Conservation (phyloP, 2,113 vertebrate genomes). For the Rynchops niger region DNA sequence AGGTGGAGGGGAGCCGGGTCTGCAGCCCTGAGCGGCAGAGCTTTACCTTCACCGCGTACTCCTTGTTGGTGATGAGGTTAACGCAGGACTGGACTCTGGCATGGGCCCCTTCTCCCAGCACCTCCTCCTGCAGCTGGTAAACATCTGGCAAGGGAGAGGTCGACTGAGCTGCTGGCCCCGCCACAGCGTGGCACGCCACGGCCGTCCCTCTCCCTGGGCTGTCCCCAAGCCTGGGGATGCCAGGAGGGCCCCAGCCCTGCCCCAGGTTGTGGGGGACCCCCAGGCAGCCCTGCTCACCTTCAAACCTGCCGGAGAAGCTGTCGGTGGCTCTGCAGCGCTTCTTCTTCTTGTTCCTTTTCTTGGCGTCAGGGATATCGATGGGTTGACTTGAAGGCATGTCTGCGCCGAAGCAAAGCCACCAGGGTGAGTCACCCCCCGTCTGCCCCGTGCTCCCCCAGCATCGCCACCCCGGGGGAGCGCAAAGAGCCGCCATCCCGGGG, state of each 20-base stretch:
- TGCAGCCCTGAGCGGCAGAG: not conserved
- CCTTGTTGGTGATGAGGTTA: constrained; percentile 96
- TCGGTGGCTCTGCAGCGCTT: constrained; percentile 95
- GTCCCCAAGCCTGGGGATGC: not conserved
- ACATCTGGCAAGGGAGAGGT: constrained; percentile 79
- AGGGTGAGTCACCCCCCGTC: not conserved
- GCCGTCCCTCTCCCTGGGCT: not conserved
- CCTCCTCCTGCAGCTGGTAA: constrained; percentile 93
- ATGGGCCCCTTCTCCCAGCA: constrained; percentile 93
- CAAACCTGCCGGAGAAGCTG: constrained; percentile 94
- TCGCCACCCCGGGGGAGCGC: rapidly evolving
- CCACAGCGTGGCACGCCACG: rapidly evolving
- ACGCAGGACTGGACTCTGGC: constrained; percentile 94
- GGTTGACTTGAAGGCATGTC: constrained; percentile 93
- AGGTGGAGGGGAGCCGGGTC: not conserved
- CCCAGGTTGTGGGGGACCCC: no score
- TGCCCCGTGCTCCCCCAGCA: not conserved
- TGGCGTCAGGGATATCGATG: constrained; percentile 96
- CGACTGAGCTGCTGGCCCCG: rapidly evolving
- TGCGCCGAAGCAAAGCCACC: constrained; percentile 28
- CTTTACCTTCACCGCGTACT: constrained; percentile 95
- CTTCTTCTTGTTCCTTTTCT: constrained; percentile 97
- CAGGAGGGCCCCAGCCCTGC: not conserved
- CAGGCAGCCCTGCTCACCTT: constrained; percentile 75
- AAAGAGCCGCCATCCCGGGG: not conserved